phyloP scores from a whole-genome alignment of 1,140 invertebrate genomes.

The Heliconius congener region DNA sequence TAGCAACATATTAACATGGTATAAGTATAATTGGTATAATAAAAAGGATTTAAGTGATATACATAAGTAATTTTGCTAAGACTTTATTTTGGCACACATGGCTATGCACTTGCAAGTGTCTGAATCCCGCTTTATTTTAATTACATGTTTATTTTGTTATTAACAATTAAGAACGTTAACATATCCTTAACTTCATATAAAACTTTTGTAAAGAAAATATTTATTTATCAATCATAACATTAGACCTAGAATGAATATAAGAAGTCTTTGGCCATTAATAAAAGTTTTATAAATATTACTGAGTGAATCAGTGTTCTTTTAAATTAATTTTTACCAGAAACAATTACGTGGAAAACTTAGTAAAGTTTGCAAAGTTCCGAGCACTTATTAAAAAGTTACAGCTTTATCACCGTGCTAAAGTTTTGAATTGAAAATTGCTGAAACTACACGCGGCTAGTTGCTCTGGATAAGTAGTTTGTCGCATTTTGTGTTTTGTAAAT shows the following conservation, averaged over 20 bases:
- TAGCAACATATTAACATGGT: background rate
- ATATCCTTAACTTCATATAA: background rate
- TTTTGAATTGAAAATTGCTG: background rate
- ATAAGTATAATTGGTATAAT: background rate
- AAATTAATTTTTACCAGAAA: background rate
- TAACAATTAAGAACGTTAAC: no score
- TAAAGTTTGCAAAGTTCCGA: background rate
- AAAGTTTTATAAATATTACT: conserved; percentile 2
- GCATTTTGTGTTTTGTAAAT: no score
- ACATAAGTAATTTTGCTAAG: no score
- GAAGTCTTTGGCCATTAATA: background rate
- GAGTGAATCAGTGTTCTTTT: background rate
- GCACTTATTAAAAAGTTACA: conserved; percentile 8
- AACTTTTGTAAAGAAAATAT: background rate
- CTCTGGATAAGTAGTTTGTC: background rate
- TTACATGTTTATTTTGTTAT: no score
- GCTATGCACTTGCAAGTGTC: no score
- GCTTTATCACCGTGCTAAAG: background rate
- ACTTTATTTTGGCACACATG: no score
- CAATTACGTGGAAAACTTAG: background rate
- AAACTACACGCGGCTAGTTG: background rate
- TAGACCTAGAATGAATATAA: background rate
- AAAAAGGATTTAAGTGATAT: background rate
- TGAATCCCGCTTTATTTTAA: no score
- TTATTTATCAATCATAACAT: background rate